Evolutionary conservation across 2,888 invertebrate species (phyloP).

Genomic region (Rhagium mordax): DNA sequence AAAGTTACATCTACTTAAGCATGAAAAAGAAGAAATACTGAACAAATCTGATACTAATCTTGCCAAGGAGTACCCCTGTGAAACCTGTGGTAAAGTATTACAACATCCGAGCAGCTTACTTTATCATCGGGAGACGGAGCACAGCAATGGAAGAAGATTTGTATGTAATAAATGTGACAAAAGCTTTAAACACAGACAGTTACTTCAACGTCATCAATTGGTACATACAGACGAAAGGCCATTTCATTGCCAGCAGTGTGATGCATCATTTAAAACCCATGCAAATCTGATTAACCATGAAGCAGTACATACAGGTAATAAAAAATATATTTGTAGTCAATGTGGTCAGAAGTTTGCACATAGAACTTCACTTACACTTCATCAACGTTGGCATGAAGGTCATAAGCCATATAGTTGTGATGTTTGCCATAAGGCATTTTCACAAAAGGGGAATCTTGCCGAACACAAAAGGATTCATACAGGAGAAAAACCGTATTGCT

Average conservation of each 20-base stretch:
- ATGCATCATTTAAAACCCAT: conserved; percentile 80
- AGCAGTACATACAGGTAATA: conserved; percentile 81
- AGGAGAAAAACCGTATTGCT: conserved; percentile 83
- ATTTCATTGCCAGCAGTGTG: conserved; percentile 75
- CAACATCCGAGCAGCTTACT: conserved; percentile 82
- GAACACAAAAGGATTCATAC: conserved; percentile 86
- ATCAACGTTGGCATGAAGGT: conserved; percentile 81
- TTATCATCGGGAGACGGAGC: conserved; percentile 81
- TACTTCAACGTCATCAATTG: conserved; percentile 84
- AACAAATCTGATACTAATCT: conserved; percentile 3
- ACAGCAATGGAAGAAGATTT: conserved; percentile 56
- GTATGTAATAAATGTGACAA: conserved; percentile 77
- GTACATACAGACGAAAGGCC: conserved; percentile 82
- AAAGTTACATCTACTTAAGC: conserved; percentile 73
- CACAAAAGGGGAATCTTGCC: conserved; percentile 84
- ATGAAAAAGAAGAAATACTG: conserved; percentile 67
- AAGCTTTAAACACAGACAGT: conserved; percentile 82
- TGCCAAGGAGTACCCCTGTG: conserved; percentile 74
- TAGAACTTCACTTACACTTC: conserved; percentile 83
- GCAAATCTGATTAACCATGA: conserved; percentile 82
- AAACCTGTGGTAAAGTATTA: conserved; percentile 70
- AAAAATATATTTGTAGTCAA: conserved; percentile 73
- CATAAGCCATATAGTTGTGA: conserved; percentile 80
- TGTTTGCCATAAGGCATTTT: conserved; percentile 81
- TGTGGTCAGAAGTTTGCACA: conserved; percentile 84